A percentile compares a stretch with the other conserved stretches of the same genome.
phyloP scores from a whole-genome alignment of 2,113 vertebrate species.

The Platichthys stellatus region DNA sequence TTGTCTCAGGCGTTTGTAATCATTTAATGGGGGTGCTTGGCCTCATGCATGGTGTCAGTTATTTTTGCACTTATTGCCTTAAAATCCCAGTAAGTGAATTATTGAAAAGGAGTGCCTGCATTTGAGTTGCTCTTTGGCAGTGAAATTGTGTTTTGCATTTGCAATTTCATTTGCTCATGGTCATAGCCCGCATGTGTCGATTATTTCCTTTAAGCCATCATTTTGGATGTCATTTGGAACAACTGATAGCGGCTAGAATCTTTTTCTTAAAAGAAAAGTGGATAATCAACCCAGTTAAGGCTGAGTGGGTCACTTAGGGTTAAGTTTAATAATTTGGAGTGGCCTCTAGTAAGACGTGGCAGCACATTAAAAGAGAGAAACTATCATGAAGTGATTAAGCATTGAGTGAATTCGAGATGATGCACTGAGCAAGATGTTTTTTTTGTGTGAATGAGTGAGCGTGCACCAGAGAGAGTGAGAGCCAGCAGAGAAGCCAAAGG shows the following conservation, averaged over 20 bases:
- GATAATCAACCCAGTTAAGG: neutral
- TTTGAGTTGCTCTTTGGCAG: neutral
- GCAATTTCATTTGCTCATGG: neutral
- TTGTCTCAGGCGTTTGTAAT: neutral
- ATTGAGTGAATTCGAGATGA: neutral
- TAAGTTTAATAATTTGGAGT: neutral
- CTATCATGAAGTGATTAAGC: neutral
- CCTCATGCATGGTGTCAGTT: neutral
- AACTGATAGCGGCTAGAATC: too few species aligned
- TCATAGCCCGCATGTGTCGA: neutral
- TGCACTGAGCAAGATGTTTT: neutral
- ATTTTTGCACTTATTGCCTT: slow-evolving; percentile 10
- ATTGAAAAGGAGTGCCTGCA: neutral
- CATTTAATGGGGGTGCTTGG: neutral
- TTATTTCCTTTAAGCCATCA: neutral
- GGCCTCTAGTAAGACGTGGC: neutral
- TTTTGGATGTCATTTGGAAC: neutral
- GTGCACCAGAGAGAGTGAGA: neutral
- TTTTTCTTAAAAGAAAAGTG: neutral
- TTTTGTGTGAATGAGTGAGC: neutral
- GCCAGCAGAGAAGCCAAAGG: neutral
- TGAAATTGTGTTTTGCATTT: neutral
- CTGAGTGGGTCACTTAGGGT: neutral
- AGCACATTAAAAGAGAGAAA: neutral
- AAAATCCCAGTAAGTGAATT: slow-evolving; percentile 18